phyloP scores from a whole-genome alignment of 2,888 invertebrate genomes.

The Aphodius sticticus region DNA sequence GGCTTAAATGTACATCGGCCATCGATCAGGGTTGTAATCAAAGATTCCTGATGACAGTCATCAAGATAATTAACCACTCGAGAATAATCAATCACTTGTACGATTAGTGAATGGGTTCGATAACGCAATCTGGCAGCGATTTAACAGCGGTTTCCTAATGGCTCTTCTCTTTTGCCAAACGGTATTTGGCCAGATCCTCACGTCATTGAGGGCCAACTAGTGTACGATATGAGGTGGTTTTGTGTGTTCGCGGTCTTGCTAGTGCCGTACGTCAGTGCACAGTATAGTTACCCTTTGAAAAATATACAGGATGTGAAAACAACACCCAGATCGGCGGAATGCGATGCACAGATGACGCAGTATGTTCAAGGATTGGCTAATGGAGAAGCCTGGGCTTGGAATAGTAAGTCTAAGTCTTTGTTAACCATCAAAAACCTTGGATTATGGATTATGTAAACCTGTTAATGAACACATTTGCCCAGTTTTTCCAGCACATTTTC shows the following conservation, averaged over 20 bases:
- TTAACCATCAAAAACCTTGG: not conserved
- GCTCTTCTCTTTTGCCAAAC: not conserved
- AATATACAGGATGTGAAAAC: not conserved
- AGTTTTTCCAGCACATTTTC: no score
- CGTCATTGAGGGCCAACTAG: no score
- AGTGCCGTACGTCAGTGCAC: not conserved
- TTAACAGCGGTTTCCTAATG: not conserved
- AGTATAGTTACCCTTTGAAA: constrained; percentile 1
- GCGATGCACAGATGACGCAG: not conserved
- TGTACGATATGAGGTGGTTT: not conserved
- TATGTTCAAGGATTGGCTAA: constrained; percentile 7
- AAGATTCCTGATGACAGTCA: not conserved
- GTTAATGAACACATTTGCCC: no score
- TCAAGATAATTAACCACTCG: constrained; percentile 11
- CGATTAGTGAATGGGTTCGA: not conserved
- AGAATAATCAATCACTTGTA: constrained; percentile 17
- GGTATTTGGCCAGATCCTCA: not conserved
- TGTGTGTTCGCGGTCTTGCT: not conserved
- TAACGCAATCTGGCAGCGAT: not conserved
- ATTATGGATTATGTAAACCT: no score
- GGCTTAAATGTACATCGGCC: not conserved
- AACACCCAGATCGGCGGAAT: not conserved
- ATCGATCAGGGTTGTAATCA: not conserved
- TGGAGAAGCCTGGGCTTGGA: constrained; percentile 22
- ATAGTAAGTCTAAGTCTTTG: constrained; percentile 12